Base-by-base conservation (phyloP, 92 coral and sea anemone genomes). In the Isaurus tuberculatus region DNA sequence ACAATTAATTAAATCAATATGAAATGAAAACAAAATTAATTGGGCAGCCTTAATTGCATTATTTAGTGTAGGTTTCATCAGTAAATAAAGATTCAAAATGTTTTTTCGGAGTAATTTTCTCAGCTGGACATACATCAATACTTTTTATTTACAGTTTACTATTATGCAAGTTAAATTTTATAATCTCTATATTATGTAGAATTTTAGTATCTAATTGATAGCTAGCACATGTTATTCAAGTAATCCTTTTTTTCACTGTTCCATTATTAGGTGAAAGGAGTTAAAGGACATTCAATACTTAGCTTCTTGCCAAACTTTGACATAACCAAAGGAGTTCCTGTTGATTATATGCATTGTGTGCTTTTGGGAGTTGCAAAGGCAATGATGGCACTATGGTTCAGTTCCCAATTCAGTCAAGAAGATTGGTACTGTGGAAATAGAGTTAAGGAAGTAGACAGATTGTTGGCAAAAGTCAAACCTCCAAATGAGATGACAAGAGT, bases 301-400 rank as follows among this genome's bases (percentile, higher is more conserved):
- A 44, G 49, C 37, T 73, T 25, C 73, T 33, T 87, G 33, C 83
- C 90, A 64, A 81, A 81, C 23, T 81, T 87, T 28, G 73, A 87
- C 72, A 66, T 88, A 34, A 77, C 84, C 14, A 77, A 72, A 25
- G 91, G 91, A 11, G 81, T 88, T 34, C 53, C 75, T 13, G 79
- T 88, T 33, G 90, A 87, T 37, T 88, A 88, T 42, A 88, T 83
- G 91, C 91, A 88, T 83, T 75, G 84, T 22, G 65, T 80, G n/a
- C 72, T 83, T 8, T 80, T 88, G 11, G 91, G 91, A 32, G 88
- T 88, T 23, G 72, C 74, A 17, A 88, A 84, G 63, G 32, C 58
- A 8, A 74, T 88, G 13, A 48, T 88, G 66, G 37, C 70, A 34
- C 53, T 28, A n/a, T 88, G 91, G 91, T 79, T 88, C 57, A 29